A percentile compares a stretch with the other conserved stretches of the same genome.
Evolutionary conservation across 2,797 vertebrate genomes (phyloP).

Genomic region (Pseudocheirus occidentalis): DNA sequence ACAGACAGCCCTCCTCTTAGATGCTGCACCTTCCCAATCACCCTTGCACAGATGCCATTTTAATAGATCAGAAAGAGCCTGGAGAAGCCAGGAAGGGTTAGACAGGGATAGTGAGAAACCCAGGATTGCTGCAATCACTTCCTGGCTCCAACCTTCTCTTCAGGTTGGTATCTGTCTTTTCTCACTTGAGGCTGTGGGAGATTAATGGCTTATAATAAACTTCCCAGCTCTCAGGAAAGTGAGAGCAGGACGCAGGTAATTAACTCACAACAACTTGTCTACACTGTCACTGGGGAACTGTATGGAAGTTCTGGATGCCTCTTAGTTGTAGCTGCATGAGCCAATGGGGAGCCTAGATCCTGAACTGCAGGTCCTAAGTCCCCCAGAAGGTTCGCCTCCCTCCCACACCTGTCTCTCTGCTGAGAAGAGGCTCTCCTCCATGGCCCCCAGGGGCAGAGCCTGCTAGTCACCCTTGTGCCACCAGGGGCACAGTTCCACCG

Average conservation of each 20-base stretch:
- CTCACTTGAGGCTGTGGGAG: background rate
- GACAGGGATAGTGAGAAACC: background rate
- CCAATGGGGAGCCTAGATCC: background rate
- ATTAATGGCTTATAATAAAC: background rate
- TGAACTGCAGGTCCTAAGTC: background rate
- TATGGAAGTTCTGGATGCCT: background rate
- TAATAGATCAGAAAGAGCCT: background rate
- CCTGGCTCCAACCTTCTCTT: background rate
- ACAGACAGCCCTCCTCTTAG: background rate
- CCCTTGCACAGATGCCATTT: background rate
- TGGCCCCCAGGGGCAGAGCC: background rate
- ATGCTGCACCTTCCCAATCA: background rate
- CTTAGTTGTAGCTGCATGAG: background rate
- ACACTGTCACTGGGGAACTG: background rate
- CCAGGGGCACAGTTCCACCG: background rate
- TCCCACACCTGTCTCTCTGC: background rate
- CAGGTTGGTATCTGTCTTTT: background rate
- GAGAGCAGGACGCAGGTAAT: background rate
- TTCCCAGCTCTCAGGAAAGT: background rate
- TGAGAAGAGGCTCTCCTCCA: background rate
- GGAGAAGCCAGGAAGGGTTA: background rate
- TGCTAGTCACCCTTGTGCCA: no score
- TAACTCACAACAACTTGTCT: background rate
- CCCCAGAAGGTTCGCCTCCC: background rate
- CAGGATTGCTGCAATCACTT: fast-evolving